phyloP scores from a whole-genome alignment of 2,113 vertebrate species.

The Ariopsis seemanni region DNA sequence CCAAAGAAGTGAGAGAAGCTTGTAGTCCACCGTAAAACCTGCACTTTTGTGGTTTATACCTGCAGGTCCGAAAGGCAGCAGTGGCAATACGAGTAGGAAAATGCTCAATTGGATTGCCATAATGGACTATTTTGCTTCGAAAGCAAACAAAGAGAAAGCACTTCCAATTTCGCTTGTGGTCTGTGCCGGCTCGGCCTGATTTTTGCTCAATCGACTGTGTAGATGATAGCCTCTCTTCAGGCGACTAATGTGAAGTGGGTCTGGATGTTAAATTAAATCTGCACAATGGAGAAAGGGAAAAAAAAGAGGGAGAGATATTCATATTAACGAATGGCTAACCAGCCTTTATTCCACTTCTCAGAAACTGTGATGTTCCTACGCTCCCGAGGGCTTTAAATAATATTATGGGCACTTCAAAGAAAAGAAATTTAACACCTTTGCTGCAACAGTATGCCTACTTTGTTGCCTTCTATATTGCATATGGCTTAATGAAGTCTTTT shows the following conservation, averaged over 20 bases:
- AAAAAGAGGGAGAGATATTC: conserved; percentile 6
- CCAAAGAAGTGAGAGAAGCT: neutral
- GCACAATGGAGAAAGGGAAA: conserved; percentile 1
- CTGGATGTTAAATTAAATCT: conserved; percentile 26
- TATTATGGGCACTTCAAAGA: neutral
- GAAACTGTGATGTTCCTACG: neutral
- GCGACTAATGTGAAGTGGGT: conserved; percentile 39
- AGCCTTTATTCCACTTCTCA: neutral
- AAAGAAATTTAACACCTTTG: neutral
- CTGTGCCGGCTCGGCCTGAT: conserved; percentile 5
- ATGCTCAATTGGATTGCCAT: neutral
- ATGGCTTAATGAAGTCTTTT: neutral
- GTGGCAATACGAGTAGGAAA: neutral
- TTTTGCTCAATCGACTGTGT: conserved; percentile 23
- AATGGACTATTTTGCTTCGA: conserved; percentile 22
- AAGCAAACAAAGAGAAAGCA: conserved; percentile 38
- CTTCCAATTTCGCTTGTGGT: conserved; percentile 1
- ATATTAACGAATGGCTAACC: conserved; percentile 17
- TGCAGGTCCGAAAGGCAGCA: neutral
- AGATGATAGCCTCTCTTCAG: conserved; percentile 1
- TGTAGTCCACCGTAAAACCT: neutral
- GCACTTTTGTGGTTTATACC: neutral
- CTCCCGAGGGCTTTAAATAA: neutral
- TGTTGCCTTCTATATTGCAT: neutral
- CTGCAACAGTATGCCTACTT: neutral